A percentile compares a stretch with the other conserved stretches of the same genome.
Conservation (phyloP, 2,888 invertebrate species). For the Acrobasis consociella region DNA sequence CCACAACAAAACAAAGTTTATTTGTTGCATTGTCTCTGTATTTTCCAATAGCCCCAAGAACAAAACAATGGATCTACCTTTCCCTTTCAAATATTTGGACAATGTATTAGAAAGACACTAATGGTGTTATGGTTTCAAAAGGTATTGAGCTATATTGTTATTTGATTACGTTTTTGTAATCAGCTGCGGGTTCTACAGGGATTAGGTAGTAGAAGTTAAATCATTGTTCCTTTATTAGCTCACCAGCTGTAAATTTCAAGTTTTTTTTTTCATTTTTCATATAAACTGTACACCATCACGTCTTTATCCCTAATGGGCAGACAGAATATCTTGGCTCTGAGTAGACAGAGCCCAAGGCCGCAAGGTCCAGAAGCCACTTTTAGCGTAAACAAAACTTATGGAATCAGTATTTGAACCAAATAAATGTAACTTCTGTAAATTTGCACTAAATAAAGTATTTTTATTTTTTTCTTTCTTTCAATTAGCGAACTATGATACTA, state of each 20-base stretch:
- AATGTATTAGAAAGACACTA: background rate
- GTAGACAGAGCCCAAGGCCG: no score
- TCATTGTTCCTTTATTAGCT: background rate
- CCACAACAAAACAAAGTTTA: background rate
- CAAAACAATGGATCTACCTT: background rate
- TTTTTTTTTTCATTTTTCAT: no score
- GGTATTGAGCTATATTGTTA: background rate
- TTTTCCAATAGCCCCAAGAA: background rate
- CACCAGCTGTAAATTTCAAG: background rate
- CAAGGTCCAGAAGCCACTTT: no score
- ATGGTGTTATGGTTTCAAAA: background rate
- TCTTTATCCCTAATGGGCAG: no score
- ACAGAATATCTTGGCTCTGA: no score
- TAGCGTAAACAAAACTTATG: no score
- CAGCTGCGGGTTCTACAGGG: background rate
- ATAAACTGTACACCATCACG: no score
- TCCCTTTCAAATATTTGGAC: background rate
- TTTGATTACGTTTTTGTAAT: background rate
- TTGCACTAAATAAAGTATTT: no score
- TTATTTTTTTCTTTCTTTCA: no score
- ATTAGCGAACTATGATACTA: no score
- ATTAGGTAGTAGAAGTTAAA: background rate
- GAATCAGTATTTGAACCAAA: no score
- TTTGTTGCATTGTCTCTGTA: background rate
- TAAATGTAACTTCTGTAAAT: no score